Evolutionary conservation across 2,888 invertebrate genomes (phyloP), one percentile per base, ranked within the genome.

Genomic region (Bruchidius siliquastri): DNA sequence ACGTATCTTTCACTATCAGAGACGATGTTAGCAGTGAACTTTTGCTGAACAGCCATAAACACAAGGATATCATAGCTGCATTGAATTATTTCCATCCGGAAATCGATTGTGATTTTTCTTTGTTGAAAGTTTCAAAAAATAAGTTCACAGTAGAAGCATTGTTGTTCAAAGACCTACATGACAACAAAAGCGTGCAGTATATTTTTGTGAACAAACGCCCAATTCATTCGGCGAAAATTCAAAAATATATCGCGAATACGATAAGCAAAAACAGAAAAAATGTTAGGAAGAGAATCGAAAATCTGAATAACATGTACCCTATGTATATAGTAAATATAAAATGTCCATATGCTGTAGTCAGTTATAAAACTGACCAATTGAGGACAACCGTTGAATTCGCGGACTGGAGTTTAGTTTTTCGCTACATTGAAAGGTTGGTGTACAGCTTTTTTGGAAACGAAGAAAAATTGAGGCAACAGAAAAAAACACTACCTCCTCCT

Each of bases 121-220:
- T 86, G 69, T 81, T 90, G 71, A 81, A 84, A 74, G 82, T 86
- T 22, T 80, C 86, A 6, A 86, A 86, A 78, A 83, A 81, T 67
- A 85, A 87, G 72, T 89, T 91, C 78, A 87, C 86, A 80, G 86
- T 92, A 13, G 87, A 86, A 76, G 92, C 90, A 0, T 88, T 88
- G 77, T 87, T 93, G 73, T 88, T 89, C 68, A 90, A 87, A 77
- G 87, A 88, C 69, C 80, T 85, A 18, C 84, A 86, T 73, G 77
- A 80, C 68, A 87, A 86, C 69, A 89, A 88, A 76, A 84, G 85
- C 72, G 83, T 88, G 22, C 91, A 92, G 80, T 91, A 90, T 85
- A 85, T 94, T 70, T 94, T 89, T 84, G 87, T 94, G 4, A 94
- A 94, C 85, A 90, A 89, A 78, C 87, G 90, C 77, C 87, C 88